phyloP scores from a whole-genome alignment of 2,113 vertebrate genomes.

The Crotalus viridis region DNA sequence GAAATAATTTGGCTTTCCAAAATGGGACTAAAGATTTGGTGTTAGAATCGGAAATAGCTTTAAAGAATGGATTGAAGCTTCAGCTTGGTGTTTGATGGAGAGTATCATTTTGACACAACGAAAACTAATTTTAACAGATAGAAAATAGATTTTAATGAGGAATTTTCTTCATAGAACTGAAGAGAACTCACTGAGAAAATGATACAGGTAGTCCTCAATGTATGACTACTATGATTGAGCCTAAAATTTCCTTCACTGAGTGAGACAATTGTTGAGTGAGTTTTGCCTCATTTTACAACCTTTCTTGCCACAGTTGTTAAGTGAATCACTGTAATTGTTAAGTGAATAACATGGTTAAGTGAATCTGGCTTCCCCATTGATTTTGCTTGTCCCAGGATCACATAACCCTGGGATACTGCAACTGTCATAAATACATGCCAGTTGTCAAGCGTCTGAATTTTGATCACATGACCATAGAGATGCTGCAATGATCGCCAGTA shows the following conservation, averaged over 20 bases:
- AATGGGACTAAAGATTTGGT: slow-evolving; percentile 34
- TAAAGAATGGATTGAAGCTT: neutral
- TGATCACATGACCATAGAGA: neutral
- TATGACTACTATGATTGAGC: neutral
- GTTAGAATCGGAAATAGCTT: neutral
- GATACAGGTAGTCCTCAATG: neutral
- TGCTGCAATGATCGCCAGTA: neutral
- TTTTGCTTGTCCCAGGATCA: neutral
- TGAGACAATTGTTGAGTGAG: neutral
- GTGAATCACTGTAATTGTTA: neutral
- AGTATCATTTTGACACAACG: neutral
- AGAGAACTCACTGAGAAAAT: neutral
- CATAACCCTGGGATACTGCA: neutral
- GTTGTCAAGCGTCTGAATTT: neutral
- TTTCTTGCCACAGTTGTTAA: neutral
- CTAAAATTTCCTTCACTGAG: neutral
- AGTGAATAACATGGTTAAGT: neutral
- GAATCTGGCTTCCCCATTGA: neutral
- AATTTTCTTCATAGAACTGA: neutral
- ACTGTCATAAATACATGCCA: neutral
- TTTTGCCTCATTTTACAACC: neutral
- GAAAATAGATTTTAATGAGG: neutral
- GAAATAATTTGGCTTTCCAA: slow-evolving; percentile 1
- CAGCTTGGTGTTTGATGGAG: neutral
- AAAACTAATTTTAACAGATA: neutral